Base-by-base conservation (phyloP, 2,888 invertebrate species). In the Eledone cirrhosa region DNA sequence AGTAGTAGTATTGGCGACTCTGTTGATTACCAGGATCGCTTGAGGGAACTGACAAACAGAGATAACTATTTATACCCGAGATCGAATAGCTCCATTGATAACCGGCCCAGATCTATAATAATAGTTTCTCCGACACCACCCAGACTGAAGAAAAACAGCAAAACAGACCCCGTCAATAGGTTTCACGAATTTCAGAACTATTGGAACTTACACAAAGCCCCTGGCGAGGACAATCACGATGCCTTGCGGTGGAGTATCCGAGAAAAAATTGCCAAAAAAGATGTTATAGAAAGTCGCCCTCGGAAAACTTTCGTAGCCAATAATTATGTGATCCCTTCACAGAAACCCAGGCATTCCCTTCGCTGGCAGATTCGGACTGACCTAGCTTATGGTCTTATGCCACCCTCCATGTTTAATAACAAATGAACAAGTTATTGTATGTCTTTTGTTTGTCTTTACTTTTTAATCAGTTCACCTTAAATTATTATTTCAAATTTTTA, bases 171-270 rank as follows among this genome's bases (percentile, higher is more conserved):
- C 2, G 90, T 90, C 48, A 83, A 85, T 0, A 81, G 88, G 47
- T 89, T 84, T 79, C 89, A 89, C 77, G 86, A 89, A 83, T 89
- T 89, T 82, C 82, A 85, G 67, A 85, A 87, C 80, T 82, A 83
- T 22, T 90, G 90, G 90, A 80, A 85, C 24, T 53, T 79, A 5
- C 86, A 89, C 80, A 83, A 84, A 67, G 87, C 88, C 2, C 90
- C 90, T 13, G 90, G 90, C 14, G 91, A 91, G 81, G 88, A 89
- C 80, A 81, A 82, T n/a, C 90, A 89, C 81, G 87, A 88, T 80
- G 84, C 85, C 41, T 84, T 91, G 19, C 84, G 90, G 48, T 90
- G 90, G 90, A 87, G 86, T 80, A 85, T 91, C 27, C 81, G 89
- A 76, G 90, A 88, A 82, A 88, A 89, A 80, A 89, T 91, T 89